phyloP scores from a whole-genome alignment of 1,140 invertebrate genomes.

The Drosophila saltans region DNA sequence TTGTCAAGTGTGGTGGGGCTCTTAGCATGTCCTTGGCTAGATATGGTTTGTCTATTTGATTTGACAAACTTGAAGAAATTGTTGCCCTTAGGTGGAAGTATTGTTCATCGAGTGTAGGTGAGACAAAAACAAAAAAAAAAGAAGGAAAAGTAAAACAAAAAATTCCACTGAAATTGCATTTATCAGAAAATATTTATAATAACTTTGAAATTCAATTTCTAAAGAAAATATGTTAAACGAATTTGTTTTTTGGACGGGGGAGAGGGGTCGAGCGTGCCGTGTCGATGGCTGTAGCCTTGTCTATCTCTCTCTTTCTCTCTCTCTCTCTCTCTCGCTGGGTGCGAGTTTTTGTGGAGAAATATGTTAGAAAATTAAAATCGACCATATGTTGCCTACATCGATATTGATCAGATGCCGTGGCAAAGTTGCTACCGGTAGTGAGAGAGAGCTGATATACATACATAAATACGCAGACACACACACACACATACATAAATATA shows the following conservation, averaged over 20 bases:
- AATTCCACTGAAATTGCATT: conserved; percentile 78
- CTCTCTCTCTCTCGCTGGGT: conserved; percentile 29
- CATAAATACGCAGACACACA: too few species aligned
- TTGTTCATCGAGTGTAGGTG: conserved; percentile 6
- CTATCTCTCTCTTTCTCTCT: conserved; percentile 15
- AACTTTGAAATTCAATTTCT: conserved; percentile 80
- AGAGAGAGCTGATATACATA: background rate
- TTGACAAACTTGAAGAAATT: conserved; percentile 38
- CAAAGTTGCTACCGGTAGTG: conserved; percentile 23
- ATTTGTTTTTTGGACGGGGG: conserved; percentile 47
- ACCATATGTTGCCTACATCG: conserved; percentile 78
- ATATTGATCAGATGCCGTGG: conserved; percentile 72
- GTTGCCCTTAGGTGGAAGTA: background rate
- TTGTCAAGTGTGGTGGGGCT: conserved; percentile 6
- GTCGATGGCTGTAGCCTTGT: conserved; percentile 27
- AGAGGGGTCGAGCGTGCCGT: background rate
- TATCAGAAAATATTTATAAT: conserved; percentile 78
- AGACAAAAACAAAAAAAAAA: background rate
- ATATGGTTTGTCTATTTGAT: conserved; percentile 52
- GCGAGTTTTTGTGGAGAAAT: conserved; percentile 40
- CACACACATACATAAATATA: background rate
- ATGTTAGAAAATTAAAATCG: conserved; percentile 78
- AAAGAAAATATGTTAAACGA: conserved; percentile 80
- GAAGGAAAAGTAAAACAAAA: conserved; percentile 7
- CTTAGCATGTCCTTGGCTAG: too few species aligned